Base-by-base conservation (phyloP, 2,113 vertebrate species). In the Chauna torquata region DNA sequence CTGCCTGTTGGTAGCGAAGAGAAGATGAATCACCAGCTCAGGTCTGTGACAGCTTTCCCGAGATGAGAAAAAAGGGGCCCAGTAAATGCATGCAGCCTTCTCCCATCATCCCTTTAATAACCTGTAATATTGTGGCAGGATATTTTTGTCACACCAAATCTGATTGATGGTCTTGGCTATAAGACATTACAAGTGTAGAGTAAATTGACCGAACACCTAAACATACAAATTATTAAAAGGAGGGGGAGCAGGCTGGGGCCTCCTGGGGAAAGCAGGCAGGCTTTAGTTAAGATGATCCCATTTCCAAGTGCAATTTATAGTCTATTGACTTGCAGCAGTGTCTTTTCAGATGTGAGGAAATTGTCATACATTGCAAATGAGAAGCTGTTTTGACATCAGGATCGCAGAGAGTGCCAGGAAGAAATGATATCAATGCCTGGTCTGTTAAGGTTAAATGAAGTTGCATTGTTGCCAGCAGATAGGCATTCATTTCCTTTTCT, bases 221-320 rank as follows among this genome's bases (percentile, higher is more conserved):
- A 99, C 98, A 99, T 98, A 99, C 99, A 99, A 99, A 99, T 99
- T 98, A 99, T 99, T 99, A 99, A 99, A 99, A 99, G 98, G 98
- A 98, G 98, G 98, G 69, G 98, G 93, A 96, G 94, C 3, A 32
- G 94, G 96, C 96, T 95, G 52, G 96, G 94, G 94, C 98, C 98
- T 97, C 95, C 89, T 96, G 98, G 98, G 98, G 97, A 98, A 98
- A 98, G 97, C 98, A 98, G 97, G 96, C 97, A 96, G 98, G 98
- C 98, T 99, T 98, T 99, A 99, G 98, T 99, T 98, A 98, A 99
- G 98, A 98, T 97, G 98, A 98, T 98, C 96, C 98, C 97, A 97
- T 99, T 98, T 99, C 98, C 98, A 98, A 98, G 98, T 97, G 98
- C 99, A 99, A 99, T 99, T 99, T 99, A 99, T 99, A 98, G 98